Base-by-base conservation (phyloP, 2,113 vertebrate genomes). In the Psophia crepitans region DNA sequence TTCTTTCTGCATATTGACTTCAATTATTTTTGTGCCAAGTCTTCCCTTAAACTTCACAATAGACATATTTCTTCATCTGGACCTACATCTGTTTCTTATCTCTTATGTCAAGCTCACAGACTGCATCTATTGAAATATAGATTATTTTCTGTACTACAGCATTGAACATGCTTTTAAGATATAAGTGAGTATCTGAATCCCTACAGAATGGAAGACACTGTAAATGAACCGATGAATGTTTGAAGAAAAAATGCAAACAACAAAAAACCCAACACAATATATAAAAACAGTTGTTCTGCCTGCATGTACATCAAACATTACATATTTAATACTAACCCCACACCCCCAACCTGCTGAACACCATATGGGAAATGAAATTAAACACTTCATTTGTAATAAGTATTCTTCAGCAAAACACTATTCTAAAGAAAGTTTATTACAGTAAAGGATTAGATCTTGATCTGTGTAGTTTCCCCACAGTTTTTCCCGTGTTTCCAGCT, bases 1-100 rank as follows among this genome's bases (percentile, higher is more conserved):
- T 92, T 74, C 63, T 87, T 97, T 84, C 91, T 93, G 87, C 63
- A 37, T 89, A 87, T 96, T 87, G 90, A 73, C 80, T 95, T 82
- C 71, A 84, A 74, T 94, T 91, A 80, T 90, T 93, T 87, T 58
- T 6, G 49, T 96, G 93, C 73, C 88, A 95, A 97, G 74, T 76
- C 2, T 3, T 37, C 43, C 39, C 60, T 84, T 92, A 76, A 94
- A 80, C 74, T 65, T 95, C 89, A 77, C 79, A 56, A 73, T 33
- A 78, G 95, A 63, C 35, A 79, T 79, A 65, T 63, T 91, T 81
- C 75, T 94, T 93, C 87, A 89, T 95, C 93, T 95, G 80, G 64
- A n/a, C 84, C 57, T 93, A 43, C 75, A 70, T 75, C 87, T 93
- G 82, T 49, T 87, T 63, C 53, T 80, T 77, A 61, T 70, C 87